Evolutionary conservation across 2,113 vertebrate species (phyloP), one percentile per base, ranked within the genome.

Genomic region (Malurus alboscapulatus): DNA sequence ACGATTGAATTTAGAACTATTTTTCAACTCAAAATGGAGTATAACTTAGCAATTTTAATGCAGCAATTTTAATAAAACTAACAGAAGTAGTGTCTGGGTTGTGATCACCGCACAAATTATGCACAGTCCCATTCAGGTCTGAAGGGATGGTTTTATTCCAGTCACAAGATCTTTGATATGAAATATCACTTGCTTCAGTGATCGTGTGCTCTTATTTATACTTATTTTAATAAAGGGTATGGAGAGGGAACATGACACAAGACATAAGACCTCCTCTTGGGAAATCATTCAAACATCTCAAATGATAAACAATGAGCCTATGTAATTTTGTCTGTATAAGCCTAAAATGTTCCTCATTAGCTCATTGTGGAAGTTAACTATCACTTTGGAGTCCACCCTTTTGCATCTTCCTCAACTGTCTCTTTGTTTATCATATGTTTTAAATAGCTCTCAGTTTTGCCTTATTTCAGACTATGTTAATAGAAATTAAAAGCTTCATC

Each of bases 41-140:
- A 69, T 34, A 57, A 82, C 92, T 78, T 90, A 42, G 21, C 42
- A 94, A 73, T 30, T 74, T 65, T 50, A 32, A 76, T 61, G 24
- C 14, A 27, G 34, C 6, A 90, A 54, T 40, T 84, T 83, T 62
- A 91, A 95, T 88, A 84, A 97, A 95, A 94, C 59, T 61, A 51
- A 53, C n/a, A 74, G 44, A 59, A 45, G 6, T 54, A 32, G 4
- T 65, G 55, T 66, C 66, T 8, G 3, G 7, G 29, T 59, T 92
- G 88, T 94, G 50, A 80, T 95, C 21, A 72, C 6, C 12, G 59
- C 32, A 53, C 11, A 67, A 83, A 73, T 57, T 71, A 48, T 27
- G 44, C 15, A 82, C 13, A 54, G 13, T 11, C 91, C 45, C 14
- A 29, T 81, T 94, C 36, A 48, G n/a, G 11, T 36, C 36, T 29